A percentile compares a stretch with the other conserved stretches of the same genome.
phyloP scores from a whole-genome alignment of 1,140 invertebrate genomes.

The Halictus rubicundus region DNA sequence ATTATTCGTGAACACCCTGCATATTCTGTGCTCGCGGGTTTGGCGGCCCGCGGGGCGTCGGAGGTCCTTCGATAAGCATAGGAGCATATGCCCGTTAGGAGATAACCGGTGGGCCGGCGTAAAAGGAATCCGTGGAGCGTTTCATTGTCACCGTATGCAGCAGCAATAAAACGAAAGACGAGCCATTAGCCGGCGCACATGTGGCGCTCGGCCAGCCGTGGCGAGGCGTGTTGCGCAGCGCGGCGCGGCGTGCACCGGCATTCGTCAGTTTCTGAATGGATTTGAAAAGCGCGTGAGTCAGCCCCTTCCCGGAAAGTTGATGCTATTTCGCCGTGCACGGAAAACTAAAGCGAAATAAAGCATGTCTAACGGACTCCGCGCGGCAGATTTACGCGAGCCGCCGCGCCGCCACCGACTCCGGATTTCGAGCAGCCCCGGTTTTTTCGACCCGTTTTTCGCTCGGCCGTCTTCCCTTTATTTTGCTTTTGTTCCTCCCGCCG shows the following conservation, averaged over 20 bases:
- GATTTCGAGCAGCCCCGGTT: background rate
- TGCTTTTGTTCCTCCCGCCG: background rate
- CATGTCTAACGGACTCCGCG: slow-evolving; percentile 49
- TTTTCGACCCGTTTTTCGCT: slow-evolving; percentile 24
- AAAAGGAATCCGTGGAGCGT: slow-evolving; percentile 44
- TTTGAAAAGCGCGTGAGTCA: slow-evolving; percentile 58
- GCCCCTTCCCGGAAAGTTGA: slow-evolving; percentile 54
- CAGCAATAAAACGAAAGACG: slow-evolving; percentile 43
- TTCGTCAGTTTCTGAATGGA: slow-evolving; percentile 55
- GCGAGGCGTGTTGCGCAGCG: background rate
- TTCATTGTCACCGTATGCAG: slow-evolving; percentile 49
- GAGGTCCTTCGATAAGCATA: slow-evolving; percentile 13
- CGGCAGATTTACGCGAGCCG: slow-evolving; percentile 37
- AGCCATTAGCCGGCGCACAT: slow-evolving; percentile 45
- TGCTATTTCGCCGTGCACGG: slow-evolving; percentile 51
- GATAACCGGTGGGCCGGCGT: background rate
- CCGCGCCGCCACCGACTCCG: background rate
- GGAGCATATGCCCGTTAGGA: background rate
- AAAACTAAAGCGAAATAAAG: slow-evolving; percentile 50
- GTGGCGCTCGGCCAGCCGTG: slow-evolving; percentile 24
- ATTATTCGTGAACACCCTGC: too few relatives aligned
- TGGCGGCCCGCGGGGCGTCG: too few relatives aligned
- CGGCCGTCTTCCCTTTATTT: background rate
- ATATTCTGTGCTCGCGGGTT: too few relatives aligned
- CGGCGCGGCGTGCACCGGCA: slow-evolving; percentile 34